These are phyloP conservation scores for Eilema depressum DNA, from an alignment of 2,888 invertebrate genomes.

Conservation along the genomic window DNA sequence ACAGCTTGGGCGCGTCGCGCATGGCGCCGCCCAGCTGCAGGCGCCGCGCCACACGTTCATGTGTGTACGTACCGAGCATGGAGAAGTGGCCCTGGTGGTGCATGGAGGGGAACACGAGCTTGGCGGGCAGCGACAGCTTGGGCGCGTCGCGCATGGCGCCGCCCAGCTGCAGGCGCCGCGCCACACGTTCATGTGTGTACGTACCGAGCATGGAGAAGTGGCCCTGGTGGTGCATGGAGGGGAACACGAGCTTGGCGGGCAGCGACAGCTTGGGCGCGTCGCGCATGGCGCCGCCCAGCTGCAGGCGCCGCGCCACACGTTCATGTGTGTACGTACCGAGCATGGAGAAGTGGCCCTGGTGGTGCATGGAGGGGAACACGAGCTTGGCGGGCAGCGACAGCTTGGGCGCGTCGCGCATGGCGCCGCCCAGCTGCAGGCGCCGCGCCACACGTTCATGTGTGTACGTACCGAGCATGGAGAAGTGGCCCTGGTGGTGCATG, in stretches of 20 bases:
- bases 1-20: constrained; percentile 97
- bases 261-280: constrained; percentile 98
- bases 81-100: constrained; percentile 98
- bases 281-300: constrained; percentile 95
- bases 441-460: constrained; percentile 96
- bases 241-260: constrained; percentile 98
- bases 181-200: constrained; percentile 96
- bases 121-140: constrained; percentile 98
- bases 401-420: constrained; percentile 97
- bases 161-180: constrained; percentile 96
- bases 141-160: constrained; percentile 97
- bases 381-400: constrained; percentile 98
- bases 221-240: constrained; percentile 97
- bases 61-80: too few relatives aligned
- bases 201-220: constrained; percentile 99
- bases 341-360: constrained; percentile 98
- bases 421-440: constrained; percentile 96
- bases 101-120: constrained; percentile 98
- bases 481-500: constrained; percentile 98
- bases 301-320: constrained; percentile 96
- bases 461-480: too few relatives aligned
- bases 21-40: constrained; percentile 96
- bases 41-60: constrained; percentile 97
- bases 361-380: constrained; percentile 98
- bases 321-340: too few relatives aligned